A percentile compares a stretch with the other conserved stretches of the same genome.
Conservation (phyloP, 1,140 invertebrate genomes). For the Onthophagus taurus region DNA sequence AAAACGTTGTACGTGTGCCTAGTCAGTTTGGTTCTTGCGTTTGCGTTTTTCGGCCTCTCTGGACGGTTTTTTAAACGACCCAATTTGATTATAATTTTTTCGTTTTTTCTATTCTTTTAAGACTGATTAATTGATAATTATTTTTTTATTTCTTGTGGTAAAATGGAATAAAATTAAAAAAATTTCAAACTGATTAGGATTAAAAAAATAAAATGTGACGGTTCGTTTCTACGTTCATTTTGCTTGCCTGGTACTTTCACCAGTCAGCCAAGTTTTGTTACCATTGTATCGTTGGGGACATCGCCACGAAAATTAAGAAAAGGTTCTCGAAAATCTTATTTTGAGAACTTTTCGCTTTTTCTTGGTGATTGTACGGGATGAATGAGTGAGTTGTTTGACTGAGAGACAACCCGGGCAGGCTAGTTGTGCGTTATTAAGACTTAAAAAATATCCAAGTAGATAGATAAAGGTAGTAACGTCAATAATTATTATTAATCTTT, state of each 20-base stretch:
- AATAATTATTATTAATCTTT: too few species aligned
- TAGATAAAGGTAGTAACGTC: slow-evolving; percentile 21
- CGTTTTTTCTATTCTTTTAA: not conserved
- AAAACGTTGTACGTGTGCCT: slow-evolving; percentile 19
- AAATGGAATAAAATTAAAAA: slow-evolving; percentile 1
- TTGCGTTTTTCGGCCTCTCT: slow-evolving; percentile 5
- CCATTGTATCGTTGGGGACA: slow-evolving; percentile 23
- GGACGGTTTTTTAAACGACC: not conserved
- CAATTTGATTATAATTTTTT: not conserved
- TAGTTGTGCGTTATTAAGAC: slow-evolving; percentile 37
- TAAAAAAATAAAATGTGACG: too few species aligned
- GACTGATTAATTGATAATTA: not conserved
- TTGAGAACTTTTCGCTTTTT: slow-evolving; percentile 5
- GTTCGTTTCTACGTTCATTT: slow-evolving; percentile 27
- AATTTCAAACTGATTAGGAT: slow-evolving; percentile 27
- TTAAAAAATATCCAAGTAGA: too few species aligned
- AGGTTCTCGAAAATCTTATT: not conserved
- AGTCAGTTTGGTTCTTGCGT: slow-evolving; percentile 26
- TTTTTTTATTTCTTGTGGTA: slow-evolving; percentile 2
- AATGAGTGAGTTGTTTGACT: slow-evolving; percentile 33
- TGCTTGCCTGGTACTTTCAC: slow-evolving; percentile 30
- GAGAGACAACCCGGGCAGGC: slow-evolving; percentile 40
- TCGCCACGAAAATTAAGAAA: not conserved
- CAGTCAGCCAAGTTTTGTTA: slow-evolving; percentile 31
- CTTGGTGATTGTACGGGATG: slow-evolving; percentile 12